These are phyloP conservation scores for Idaea straminata DNA, from an alignment of 2,888 invertebrate genomes.

Conservation along the genomic window DNA sequence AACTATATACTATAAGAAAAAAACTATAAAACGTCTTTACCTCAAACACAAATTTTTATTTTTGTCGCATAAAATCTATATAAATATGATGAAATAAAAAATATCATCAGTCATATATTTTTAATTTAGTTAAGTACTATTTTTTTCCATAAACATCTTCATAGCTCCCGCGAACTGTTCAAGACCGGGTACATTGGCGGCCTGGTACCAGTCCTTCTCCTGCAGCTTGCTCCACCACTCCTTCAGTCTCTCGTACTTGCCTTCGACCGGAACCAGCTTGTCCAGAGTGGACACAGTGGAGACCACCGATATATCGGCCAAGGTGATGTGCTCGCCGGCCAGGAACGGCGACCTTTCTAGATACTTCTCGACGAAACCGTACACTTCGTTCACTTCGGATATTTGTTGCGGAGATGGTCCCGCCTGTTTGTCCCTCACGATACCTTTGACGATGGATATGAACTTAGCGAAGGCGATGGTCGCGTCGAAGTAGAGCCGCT, in stretches of 20 bases:
- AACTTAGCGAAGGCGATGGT: slow-evolving; percentile 34
- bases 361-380: slow-evolving; percentile 44
- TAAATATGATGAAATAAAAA: not conserved
- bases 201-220: slow-evolving; percentile 39
- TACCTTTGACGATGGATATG: slow-evolving; percentile 12
- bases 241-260: slow-evolving; percentile 34
- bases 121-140: not conserved
- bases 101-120: not conserved
- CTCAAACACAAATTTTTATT: not conserved
- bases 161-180: slow-evolving; percentile 18
- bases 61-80: not conserved
- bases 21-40: not conserved
- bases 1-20: no score
- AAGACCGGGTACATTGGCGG: slow-evolving; percentile 39
- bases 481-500: slow-evolving; percentile 42
- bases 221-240: slow-evolving; percentile 39
- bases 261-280: slow-evolving; percentile 34
- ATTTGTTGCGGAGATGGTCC: slow-evolving; percentile 28
- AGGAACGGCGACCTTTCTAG: slow-evolving; percentile 36
- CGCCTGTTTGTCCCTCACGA: slow-evolving; percentile 23
- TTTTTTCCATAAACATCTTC: slow-evolving; percentile 20
- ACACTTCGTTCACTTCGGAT: slow-evolving; percentile 33
- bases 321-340: slow-evolving; percentile 38
- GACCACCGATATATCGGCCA: slow-evolving; percentile 47
- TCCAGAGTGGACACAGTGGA: slow-evolving; percentile 38